phyloP scores from a whole-genome alignment of 37 sponge, comb jelly and placozoan genomes.

The Geodia barretti region DNA sequence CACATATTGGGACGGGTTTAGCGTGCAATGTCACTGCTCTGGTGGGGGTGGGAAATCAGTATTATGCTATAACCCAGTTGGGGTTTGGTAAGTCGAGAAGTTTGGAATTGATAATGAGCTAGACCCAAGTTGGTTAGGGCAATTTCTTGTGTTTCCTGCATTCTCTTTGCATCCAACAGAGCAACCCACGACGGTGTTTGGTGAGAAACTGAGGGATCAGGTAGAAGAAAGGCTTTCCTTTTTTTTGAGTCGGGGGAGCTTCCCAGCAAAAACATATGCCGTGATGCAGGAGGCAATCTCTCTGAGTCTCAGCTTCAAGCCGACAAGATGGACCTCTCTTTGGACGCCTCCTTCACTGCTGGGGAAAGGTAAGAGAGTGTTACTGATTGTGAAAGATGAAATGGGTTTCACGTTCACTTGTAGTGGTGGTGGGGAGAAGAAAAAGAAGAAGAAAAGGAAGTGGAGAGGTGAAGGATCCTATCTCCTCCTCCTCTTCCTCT shows the following conservation, averaged over 20 bases:
- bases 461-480: background rate
- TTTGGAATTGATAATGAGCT: background rate
- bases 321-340: slow-evolving; percentile 19
- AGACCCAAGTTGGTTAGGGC: background rate
- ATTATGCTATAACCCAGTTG: background rate
- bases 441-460: slow-evolving; percentile 82
- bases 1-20: no score
- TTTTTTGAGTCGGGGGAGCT: slow-evolving; percentile 91
- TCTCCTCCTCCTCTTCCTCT: no score
- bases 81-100: background rate
- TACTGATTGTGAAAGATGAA: no score
- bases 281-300: slow-evolving; percentile 96
- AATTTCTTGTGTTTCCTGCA: no score
- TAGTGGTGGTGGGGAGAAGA: slow-evolving; percentile 21
- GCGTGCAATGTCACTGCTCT: no score
- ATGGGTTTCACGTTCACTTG: background rate
- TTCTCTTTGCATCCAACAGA: slow-evolving; percentile 49
- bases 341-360: no score
- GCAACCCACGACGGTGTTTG: slow-evolving; percentile 78
- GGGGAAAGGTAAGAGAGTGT: slow-evolving; percentile 6
- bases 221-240: slow-evolving; percentile 95
- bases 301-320: slow-evolving; percentile 60
- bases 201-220: slow-evolving; percentile 92
- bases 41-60: no score
- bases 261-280: slow-evolving; percentile 90